These are phyloP conservation scores for Lepidochitona cinerea DNA, from an alignment of 2,888 invertebrate genomes.

Conservation along the genomic window DNA sequence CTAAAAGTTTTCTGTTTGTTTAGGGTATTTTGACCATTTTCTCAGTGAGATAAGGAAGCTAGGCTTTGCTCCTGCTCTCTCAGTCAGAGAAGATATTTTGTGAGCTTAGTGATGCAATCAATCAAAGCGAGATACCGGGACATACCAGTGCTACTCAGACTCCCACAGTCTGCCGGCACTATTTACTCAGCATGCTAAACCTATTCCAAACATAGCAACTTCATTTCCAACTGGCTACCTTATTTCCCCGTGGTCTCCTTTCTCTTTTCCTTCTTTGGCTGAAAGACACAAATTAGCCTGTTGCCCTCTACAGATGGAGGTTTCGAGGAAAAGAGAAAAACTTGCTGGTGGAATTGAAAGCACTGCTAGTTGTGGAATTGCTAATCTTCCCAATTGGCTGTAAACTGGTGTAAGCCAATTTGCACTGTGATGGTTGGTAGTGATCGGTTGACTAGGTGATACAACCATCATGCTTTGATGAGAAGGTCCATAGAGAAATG, in stretches of 20 bases:
- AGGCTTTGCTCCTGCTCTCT: neutral
- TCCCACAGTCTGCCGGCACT: neutral
- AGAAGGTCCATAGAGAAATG: neutral
- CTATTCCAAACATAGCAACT: neutral
- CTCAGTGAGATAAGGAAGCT: neutral
- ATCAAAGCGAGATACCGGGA: neutral
- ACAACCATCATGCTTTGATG: neutral
- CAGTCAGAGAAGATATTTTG: neutral
- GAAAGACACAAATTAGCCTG: constrained; percentile 1
- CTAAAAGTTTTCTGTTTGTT: constrained; percentile 7
- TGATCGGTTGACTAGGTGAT: neutral
- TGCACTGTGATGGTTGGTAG: neutral
- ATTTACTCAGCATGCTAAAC: neutral
- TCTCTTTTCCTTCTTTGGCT: neutral
- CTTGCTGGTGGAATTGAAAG: neutral
- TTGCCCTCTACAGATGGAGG: neutral
- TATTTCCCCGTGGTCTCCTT: neutral
- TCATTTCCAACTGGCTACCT: neutral
- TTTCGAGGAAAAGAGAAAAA: neutral
- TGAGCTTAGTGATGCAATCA: neutral
- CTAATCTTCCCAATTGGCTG: neutral
- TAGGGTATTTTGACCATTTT: neutral
- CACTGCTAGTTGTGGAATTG: neutral
- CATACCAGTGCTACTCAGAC: neutral
- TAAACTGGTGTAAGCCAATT: constrained; percentile 1